A percentile compares a stretch with the other conserved stretches of the same genome.
phyloP scores from a whole-genome alignment of 2,888 invertebrate genomes.

The Heliconius cydno region DNA sequence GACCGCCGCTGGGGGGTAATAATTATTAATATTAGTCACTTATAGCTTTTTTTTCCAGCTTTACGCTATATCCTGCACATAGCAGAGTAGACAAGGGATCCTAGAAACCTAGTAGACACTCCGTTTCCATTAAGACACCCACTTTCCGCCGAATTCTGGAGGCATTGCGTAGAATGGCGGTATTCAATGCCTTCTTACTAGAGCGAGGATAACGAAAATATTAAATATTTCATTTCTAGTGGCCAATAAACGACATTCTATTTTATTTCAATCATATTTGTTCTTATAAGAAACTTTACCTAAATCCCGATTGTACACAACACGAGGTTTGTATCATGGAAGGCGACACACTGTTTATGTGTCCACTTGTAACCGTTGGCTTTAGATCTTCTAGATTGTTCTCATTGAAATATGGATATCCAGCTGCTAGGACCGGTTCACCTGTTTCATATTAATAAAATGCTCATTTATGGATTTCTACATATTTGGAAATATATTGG shows the following conservation, averaged over 20 bases:
- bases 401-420: constrained; percentile 84
- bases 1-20: constrained; percentile 80
- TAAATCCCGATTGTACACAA: constrained; percentile 84
- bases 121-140: neutral
- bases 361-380: constrained; percentile 82
- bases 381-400: constrained; percentile 67
- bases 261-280: no score
- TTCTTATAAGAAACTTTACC: constrained; percentile 51
- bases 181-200: neutral
- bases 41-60: neutral
- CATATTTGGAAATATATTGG: no score
- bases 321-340: constrained; percentile 85
- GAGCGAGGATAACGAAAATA: neutral
- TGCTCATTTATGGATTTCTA: neutral
- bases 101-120: neutral
- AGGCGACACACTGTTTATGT: constrained; percentile 79
- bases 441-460: constrained; percentile 64
- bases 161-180: neutral
- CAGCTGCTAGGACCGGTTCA: constrained; percentile 83
- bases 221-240: neutral
- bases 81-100: neutral
- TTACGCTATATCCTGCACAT: neutral
- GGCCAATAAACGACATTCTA: no score
- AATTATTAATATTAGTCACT: neutral
- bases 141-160: neutral